Evolutionary conservation across 2,888 invertebrate genomes (phyloP), one percentile per base, ranked within the genome.

Genomic region (Horisme vitalbata): DNA sequence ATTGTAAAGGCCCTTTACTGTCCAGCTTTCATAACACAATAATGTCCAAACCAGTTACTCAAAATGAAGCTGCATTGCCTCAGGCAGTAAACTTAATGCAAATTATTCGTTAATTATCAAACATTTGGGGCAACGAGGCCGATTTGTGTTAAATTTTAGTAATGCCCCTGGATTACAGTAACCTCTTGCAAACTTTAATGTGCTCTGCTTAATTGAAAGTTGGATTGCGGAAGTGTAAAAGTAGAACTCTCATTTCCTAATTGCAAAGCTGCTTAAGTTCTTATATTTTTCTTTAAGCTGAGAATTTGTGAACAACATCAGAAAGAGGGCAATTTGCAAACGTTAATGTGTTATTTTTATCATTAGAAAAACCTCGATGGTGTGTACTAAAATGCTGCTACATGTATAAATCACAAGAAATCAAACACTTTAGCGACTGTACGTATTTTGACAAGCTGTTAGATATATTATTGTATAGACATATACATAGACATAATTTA

Each of bases 91-190:
- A 47, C 35, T 54, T 55, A 50, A 60, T 60, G 60, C 52, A 64
- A 59, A 57, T 59, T 52, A 57, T 56, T 51, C 49, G 54, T 55
- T 61, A 60, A 59, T 63, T 52, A 50, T 51, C 31, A 45, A 48
- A 52, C 21, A 55, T 56, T 54, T 38, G 32, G 52, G 58, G 49
- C 55, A 45, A 49, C 13, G 11, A 18, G 32, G 15, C 21, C 11
- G 20, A 35, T 43, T 55, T 12, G 9, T 21, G 38, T 41, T 36
- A 41, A 41, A 41, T 49, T 44, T 45, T 21, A 10, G 35, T 45
- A 34, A 39, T 41, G 28, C 26, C 31, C 20, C 32, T 10, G 34
- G 26, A 34, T 44, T 33, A 26, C 18, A 15, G 13, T 14, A 7
- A 13, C 18, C 10, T 32, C 23, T n/a, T 20, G 33, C 30, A 9